These are phyloP conservation scores for Melolontha melolontha DNA, from an alignment of 2,888 invertebrate species.

Conservation along the genomic window DNA sequence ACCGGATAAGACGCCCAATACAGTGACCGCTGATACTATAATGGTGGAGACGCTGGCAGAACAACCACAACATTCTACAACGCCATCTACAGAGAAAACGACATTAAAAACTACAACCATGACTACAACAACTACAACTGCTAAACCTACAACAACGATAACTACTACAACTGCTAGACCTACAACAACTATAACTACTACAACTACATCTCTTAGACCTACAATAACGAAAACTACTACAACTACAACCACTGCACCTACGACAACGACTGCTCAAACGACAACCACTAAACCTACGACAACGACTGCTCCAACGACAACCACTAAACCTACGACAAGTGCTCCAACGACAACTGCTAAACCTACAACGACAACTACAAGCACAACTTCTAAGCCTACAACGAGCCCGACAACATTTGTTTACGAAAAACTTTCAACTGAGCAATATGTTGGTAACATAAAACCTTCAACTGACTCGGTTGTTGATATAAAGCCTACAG, in stretches of 20 bases:
- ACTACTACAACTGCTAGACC: constrained; percentile 42
- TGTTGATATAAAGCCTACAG: too few relatives aligned
- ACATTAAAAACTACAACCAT: neutral
- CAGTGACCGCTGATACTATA: constrained; percentile 59
- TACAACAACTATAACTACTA: constrained; percentile 26
- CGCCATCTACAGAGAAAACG: neutral
- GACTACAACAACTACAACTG: constrained; percentile 1
- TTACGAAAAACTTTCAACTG: neutral
- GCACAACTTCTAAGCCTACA: neutral
- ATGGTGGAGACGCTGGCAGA: constrained; percentile 56
- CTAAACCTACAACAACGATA: constrained; percentile 38
- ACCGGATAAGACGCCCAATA: constrained; percentile 56
- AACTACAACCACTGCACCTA: constrained; percentile 42
- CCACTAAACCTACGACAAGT: neutral
- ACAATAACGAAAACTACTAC: constrained; percentile 25
- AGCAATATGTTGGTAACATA: too few relatives aligned
- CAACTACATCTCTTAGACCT: neutral
- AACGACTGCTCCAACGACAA: neutral
- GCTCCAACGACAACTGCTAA: neutral
- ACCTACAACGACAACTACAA: constrained; percentile 41
- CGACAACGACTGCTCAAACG: constrained; percentile 34
- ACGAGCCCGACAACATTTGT: constrained; percentile 2
- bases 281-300: constrained; percentile 7
- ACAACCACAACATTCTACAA: constrained; percentile 6
- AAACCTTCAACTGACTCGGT: too few relatives aligned